Conservation (phyloP, 2,888 invertebrate genomes). For the Sarcophaga carnaria region DNA sequence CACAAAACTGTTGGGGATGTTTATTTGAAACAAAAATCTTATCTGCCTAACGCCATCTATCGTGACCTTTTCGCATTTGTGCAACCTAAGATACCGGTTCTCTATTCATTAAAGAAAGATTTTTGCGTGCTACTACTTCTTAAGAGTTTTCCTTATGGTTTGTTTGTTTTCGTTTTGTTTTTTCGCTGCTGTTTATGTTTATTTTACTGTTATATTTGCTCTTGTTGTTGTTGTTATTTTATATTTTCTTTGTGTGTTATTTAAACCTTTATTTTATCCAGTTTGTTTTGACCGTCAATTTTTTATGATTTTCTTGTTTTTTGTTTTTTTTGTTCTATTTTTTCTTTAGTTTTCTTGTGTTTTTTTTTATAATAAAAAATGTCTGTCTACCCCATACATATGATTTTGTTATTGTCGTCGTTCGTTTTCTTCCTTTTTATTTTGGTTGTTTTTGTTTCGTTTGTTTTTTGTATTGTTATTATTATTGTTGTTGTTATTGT, state of each 20-base stretch:
- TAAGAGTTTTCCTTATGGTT: no score
- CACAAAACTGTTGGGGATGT: no score
- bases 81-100: no score
- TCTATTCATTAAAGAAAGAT: no score
- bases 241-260: not conserved
- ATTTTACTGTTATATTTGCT: no score
- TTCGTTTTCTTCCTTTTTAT: not conserved
- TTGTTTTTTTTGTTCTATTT: not conserved
- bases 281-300: not conserved
- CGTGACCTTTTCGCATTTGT: no score
- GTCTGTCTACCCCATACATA: not conserved
- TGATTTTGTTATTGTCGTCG: not conserved
- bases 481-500: not conserved
- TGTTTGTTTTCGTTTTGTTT: no score
- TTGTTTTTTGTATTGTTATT: not conserved
- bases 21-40: no score
- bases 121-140: no score
- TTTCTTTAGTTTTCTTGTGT: no score
- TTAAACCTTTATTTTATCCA: not conserved
- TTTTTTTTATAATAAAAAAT: not conserved
- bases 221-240: not conserved
- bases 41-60: no score
- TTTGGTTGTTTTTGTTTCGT: not conserved
- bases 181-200: no score
- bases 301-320: not conserved